phyloP scores from a whole-genome alignment of 2,797 vertebrate genomes.

The Propithecus perrieri region DNA sequence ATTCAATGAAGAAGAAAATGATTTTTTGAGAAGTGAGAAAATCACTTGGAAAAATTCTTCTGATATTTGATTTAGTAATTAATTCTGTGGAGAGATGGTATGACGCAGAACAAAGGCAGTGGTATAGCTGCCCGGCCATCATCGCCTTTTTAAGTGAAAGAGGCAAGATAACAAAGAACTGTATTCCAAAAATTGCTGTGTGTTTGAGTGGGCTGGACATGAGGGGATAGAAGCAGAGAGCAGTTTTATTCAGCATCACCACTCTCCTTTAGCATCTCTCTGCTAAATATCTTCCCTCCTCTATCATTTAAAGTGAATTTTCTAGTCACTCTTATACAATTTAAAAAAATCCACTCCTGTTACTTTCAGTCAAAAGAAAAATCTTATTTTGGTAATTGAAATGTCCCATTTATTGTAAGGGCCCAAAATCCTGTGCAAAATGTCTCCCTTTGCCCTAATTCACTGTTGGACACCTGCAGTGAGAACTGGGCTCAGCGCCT shows the following conservation, averaged over 20 bases:
- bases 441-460: not conserved
- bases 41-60: constrained; percentile 45
- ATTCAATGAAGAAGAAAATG: constrained; percentile 68
- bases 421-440: not conserved
- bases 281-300: not conserved
- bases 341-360: not conserved
- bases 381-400: not conserved
- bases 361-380: constrained; percentile 13
- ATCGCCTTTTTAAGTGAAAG: not conserved
- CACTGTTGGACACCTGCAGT: not conserved
- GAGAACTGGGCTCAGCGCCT: not conserved
- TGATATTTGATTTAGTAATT: constrained; percentile 58
- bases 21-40: constrained; percentile 53
- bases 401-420: not conserved
- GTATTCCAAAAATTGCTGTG: not conserved
- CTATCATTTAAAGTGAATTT: not conserved
- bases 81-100: constrained; percentile 42
- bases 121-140: no score
- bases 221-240: not conserved
- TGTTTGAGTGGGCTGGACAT: not conserved
- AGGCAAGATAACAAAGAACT: not conserved
- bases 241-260: not conserved
- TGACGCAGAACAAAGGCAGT: not conserved
- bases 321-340: not conserved
- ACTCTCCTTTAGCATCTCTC: not conserved